phyloP scores from a whole-genome alignment of 2,888 invertebrate species.

The Cheilosia vernalis region DNA sequence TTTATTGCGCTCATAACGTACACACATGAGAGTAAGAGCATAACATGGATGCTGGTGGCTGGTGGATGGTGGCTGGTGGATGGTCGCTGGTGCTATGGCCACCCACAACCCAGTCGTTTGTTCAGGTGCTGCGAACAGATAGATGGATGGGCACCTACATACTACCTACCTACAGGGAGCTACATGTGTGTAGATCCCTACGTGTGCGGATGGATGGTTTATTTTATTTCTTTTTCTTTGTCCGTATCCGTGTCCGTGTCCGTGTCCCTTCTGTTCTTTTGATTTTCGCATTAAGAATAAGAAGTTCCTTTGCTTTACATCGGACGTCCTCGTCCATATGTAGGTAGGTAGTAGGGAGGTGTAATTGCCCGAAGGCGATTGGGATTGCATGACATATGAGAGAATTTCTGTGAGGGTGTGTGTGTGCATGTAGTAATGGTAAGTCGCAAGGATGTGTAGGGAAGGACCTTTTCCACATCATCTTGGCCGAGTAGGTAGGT shows the following conservation, averaged over 20 bases:
- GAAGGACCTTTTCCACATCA: conserved; percentile 32
- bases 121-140: conserved; percentile 48
- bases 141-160: neutral
- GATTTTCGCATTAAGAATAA: conserved; percentile 73
- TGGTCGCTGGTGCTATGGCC: neutral
- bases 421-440: neutral
- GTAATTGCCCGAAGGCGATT: conserved; percentile 73
- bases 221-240: conserved; percentile 29
- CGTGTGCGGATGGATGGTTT: conserved; percentile 13
- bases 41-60: neutral
- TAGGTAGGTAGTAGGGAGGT: conserved; percentile 58
- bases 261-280: conserved; percentile 53
- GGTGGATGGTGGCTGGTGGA: neutral
- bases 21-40: conserved; percentile 45
- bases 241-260: neutral
- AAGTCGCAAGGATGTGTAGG: conserved; percentile 9
- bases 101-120: conserved; percentile 22
- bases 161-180: no score
- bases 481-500: conserved; percentile 25
- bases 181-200: conserved; percentile 14
- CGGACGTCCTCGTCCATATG: conserved; percentile 40
- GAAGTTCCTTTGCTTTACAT: conserved; percentile 56
- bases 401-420: conserved; percentile 12
- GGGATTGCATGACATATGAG: conserved; percentile 33
- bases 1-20: conserved; percentile 63